phyloP scores from a whole-genome alignment of 2,113 vertebrate genomes.

The Crotalus helleri region DNA sequence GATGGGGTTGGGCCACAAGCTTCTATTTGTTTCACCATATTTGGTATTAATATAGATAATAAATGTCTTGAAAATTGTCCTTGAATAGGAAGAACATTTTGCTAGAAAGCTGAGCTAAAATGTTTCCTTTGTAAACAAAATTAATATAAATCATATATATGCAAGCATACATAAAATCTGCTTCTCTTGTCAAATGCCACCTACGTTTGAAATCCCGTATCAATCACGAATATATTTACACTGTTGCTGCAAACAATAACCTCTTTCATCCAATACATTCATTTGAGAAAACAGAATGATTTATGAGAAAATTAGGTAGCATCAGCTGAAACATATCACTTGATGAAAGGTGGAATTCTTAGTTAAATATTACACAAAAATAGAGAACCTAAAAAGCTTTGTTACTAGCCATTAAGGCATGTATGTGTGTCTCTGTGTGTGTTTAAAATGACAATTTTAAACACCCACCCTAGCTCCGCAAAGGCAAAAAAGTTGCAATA shows the following conservation, averaged over 20 bases:
- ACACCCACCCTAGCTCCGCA: no score
- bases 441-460: conserved; percentile 9
- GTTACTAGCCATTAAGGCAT: conserved; percentile 10
- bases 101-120: conserved; percentile 37
- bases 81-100: neutral
- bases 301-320: conserved; percentile 75
- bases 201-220: conserved; percentile 68
- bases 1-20: neutral
- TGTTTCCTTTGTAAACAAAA: conserved; percentile 39
- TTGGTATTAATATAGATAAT: neutral
- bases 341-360: conserved; percentile 65
- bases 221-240: conserved; percentile 56
- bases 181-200: conserved; percentile 48
- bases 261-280: conserved; percentile 70
- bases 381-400: neutral
- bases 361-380: conserved; percentile 52
- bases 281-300: conserved; percentile 67
- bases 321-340: conserved; percentile 65
- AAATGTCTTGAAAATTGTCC: neutral
- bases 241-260: conserved; percentile 70
- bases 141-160: conserved; percentile 6
- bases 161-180: conserved; percentile 20
- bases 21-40: neutral
- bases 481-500: no score
- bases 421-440: neutral